phyloP scores from a whole-genome alignment of 2,888 invertebrate species.

The Drosophila imparisetae region DNA sequence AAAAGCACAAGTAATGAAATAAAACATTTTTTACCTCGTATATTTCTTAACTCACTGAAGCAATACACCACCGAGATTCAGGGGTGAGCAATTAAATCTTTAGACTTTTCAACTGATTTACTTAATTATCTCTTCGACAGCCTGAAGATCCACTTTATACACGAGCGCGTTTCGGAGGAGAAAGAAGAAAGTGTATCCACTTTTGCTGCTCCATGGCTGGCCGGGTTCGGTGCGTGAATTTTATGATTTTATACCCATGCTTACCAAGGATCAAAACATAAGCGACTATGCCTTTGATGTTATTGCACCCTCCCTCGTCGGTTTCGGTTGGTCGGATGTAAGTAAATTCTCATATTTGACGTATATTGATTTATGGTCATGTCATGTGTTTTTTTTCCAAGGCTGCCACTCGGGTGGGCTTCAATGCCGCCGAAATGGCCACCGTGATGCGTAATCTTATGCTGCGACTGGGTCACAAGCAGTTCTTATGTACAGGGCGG shows the following conservation, averaged over 20 bases:
- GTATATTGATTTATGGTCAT: constrained; percentile 8
- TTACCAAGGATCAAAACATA: constrained; percentile 86
- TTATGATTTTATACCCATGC: constrained; percentile 89
- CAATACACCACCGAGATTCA: constrained; percentile 92
- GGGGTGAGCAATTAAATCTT: constrained; percentile 82
- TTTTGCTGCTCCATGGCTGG: constrained; percentile 94
- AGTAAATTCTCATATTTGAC: constrained; percentile 15
- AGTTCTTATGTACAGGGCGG: constrained; percentile 91
- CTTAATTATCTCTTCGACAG: constrained; percentile 43
- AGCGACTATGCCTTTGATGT: constrained; percentile 89
- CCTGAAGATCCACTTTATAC: constrained; percentile 90
- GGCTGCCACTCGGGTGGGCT: constrained; percentile 79
- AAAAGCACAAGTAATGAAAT: constrained; percentile 36
- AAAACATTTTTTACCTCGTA: constrained; percentile 21
- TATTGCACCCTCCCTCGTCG: constrained; percentile 89
- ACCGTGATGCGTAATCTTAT: constrained; percentile 88
- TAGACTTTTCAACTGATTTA: not conserved
- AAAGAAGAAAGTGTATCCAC: constrained; percentile 86
- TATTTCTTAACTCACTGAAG: constrained; percentile 88
- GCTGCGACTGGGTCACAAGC: constrained; percentile 87
- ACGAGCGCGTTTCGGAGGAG: constrained; percentile 85
- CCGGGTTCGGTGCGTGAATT: constrained; percentile 93
- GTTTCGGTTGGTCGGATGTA: constrained; percentile 89
- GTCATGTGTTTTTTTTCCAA: constrained; percentile 39
- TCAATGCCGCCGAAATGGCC: constrained; percentile 85